Evolutionary conservation across 2,888 invertebrate species (phyloP), one percentile per base, ranked within the genome.

Genomic region (Danaus chrysippus): DNA sequence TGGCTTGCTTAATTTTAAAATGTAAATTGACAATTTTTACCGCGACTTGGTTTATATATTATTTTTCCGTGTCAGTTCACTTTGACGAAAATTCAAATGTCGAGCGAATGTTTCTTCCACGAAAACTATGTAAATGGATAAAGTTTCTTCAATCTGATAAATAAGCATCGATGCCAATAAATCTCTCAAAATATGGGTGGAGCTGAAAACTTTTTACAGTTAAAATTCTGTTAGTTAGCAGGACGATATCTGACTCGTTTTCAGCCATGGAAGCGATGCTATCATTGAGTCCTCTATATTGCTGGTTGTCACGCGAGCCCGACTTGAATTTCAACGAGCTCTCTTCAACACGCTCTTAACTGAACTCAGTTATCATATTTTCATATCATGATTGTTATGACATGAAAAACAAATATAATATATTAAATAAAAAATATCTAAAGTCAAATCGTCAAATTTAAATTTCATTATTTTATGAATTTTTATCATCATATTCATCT

Each of bases 201-300:
- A 61, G 65, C 62, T 54, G 58, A 58, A 72, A 70, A 61, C 68
- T 71, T 71, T 64, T 67, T 64, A 67, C 63, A 72, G 71, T 73
- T 69, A 63, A 73, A 75, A 74, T 71, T 78, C 73, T 77, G 81
- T 82, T 78, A 71, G 80, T 82, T 78, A 71, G 80, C 71, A 63
- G 73, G 72, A 70, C 75, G 72, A 73, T 70, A 70, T 72, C 71
- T 74, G 68, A 70, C 70, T 72, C 69, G 68, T 75, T 76, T 81
- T 80, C 77, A 76, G 77, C 70, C 73, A 66, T 77, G 80, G 81
- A 80, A 82, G 73, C 79, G 81, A 84, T 84, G 73, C 67, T 74
- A 66, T 73, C 71, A 81, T 84, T 83, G 84, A 73, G 71, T 70
- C 70, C 67, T 67, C 72, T 79, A 73, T 81, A 86, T 81, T 80